phyloP scores from a whole-genome alignment of 2,113 vertebrate species.

The Nothocercus nigrocapillus region DNA sequence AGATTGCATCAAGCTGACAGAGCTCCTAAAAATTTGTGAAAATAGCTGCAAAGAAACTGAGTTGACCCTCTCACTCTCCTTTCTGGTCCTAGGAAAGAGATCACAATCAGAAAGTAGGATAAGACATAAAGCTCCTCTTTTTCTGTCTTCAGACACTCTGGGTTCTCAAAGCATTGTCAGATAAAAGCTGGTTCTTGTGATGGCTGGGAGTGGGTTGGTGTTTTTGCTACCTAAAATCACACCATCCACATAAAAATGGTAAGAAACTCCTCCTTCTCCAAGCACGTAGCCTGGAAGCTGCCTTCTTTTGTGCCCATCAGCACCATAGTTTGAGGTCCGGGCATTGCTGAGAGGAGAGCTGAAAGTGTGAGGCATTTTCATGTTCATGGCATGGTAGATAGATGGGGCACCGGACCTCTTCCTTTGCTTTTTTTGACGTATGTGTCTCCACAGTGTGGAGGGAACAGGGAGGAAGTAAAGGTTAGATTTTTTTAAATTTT shows the following conservation, averaged over 20 bases:
- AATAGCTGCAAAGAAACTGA: not conserved
- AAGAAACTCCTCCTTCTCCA: not conserved
- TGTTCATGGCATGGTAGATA: not conserved
- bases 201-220: slow-evolving; percentile 1
- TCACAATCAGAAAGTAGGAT: not conserved
- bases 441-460: not conserved
- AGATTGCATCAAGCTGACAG: not conserved
- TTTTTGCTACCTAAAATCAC: slow-evolving; percentile 22
- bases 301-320: not conserved
- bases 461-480: not conserved
- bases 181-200: slow-evolving; percentile 13
- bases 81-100: not conserved
- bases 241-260: not conserved
- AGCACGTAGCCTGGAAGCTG: not conserved
- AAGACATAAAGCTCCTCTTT: not conserved
- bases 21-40: not conserved
- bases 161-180: not conserved
- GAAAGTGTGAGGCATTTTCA: not conserved
- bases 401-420: not conserved
- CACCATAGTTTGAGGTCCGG: not conserved
- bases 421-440: not conserved
- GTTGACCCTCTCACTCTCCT: not conserved
- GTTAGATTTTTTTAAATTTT: not conserved
- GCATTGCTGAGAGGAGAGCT: not conserved
- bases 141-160: not conserved